Evolutionary conservation across 2,113 vertebrate genomes (phyloP).

Genomic region (Onychorhynchus coronatus): DNA sequence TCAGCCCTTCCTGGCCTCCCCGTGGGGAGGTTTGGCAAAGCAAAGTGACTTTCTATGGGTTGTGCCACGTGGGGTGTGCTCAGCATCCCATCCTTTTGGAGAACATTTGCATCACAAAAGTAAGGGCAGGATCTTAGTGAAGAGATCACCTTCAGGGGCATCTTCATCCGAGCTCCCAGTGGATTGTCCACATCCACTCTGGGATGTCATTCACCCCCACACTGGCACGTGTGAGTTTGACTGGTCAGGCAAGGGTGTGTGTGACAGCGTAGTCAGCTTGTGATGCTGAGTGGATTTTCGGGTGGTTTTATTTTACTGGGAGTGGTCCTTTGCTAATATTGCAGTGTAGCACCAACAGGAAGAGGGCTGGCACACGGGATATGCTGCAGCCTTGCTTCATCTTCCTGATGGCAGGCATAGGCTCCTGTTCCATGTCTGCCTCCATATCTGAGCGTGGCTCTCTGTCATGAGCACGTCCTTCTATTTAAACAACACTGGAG

Average conservation of each 20-base stretch:
- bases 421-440: rapidly evolving
- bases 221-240: rapidly evolving
- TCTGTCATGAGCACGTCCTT: rapidly evolving
- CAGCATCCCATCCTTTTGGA: neutral
- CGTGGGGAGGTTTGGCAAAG: neutral
- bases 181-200: rapidly evolving
- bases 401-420: neutral
- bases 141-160: neutral
- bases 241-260: rapidly evolving
- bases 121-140: neutral
- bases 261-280: neutral
- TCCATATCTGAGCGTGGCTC: rapidly evolving
- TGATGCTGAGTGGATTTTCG: rapidly evolving
- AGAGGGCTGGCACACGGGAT: rapidly evolving
- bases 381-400: neutral
- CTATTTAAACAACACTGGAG: neutral
- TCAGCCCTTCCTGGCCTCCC: neutral
- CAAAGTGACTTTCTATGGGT: neutral
- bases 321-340: neutral
- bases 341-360: neutral
- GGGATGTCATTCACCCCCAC: rapidly evolving
- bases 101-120: rapidly evolving
- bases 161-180: neutral
- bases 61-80: neutral
- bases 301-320: neutral